These are phyloP conservation scores for Spodoptera littoralis DNA, from an alignment of 2,888 invertebrate species.

Conservation along the genomic window DNA sequence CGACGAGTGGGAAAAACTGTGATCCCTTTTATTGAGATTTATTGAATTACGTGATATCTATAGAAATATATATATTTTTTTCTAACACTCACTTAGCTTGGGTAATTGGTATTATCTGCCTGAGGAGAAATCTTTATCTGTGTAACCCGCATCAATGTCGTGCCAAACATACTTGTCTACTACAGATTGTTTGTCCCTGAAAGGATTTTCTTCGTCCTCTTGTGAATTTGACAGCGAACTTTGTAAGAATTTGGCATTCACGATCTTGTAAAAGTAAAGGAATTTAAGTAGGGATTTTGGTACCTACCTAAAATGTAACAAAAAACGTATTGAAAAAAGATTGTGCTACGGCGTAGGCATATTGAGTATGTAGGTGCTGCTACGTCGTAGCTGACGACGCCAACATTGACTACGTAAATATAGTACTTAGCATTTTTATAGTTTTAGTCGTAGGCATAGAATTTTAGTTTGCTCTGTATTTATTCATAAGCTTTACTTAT, in stretches of 20 bases:
- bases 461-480: too few relatives aligned
- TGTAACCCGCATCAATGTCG: constrained; percentile 62
- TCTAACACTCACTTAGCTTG: constrained; percentile 16
- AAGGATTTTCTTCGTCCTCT: constrained; percentile 46
- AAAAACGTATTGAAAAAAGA: background rate
- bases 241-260: constrained; percentile 32
- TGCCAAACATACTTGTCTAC: constrained; percentile 50
- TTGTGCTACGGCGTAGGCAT: background rate
- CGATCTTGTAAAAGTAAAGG: constrained; percentile 6
- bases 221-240: constrained; percentile 40
- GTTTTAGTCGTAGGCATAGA: too few relatives aligned
- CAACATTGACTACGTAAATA: background rate
- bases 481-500: too few relatives aligned
- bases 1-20: constrained; percentile 71
- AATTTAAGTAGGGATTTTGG: constrained; percentile 2
- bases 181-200: constrained; percentile 50
- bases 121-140: constrained; percentile 52
- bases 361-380: constrained; percentile 3
- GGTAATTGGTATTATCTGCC: constrained; percentile 49
- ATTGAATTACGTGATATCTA: constrained; percentile 66
- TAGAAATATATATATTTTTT: constrained; percentile 26
- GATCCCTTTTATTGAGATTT: constrained; percentile 73
- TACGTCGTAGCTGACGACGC: constrained; percentile 18
- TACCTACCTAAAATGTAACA: background rate
- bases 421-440: too few relatives aligned